A percentile compares a stretch with the other conserved stretches of the same genome.
phyloP scores from a whole-genome alignment of 2,888 invertebrate genomes.

The Aplocera efformata region DNA sequence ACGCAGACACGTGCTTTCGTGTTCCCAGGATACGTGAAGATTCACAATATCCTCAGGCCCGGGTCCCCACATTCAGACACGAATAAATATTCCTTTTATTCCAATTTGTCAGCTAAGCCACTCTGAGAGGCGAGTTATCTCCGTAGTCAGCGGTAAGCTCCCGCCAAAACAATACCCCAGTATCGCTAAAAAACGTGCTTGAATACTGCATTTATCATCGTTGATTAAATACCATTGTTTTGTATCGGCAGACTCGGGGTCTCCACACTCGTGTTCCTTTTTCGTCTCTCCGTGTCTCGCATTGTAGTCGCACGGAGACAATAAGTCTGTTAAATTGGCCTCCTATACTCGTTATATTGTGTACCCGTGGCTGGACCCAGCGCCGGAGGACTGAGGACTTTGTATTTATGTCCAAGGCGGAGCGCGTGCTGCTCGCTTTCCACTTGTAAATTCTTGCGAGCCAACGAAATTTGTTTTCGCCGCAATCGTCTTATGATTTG shows the following conservation, averaged over 20 bases:
- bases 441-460: slow-evolving; percentile 54
- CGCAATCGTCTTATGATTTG: slow-evolving; percentile 39
- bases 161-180: slow-evolving; percentile 78
- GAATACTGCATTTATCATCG: slow-evolving; percentile 80
- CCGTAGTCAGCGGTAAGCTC: slow-evolving; percentile 76
- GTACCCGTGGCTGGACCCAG: slow-evolving; percentile 32
- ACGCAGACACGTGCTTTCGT: slow-evolving; percentile 30
- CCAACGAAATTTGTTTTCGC: slow-evolving; percentile 48
- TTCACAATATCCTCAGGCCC: slow-evolving; percentile 46
- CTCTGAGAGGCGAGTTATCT: slow-evolving; percentile 77
- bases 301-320: slow-evolving; percentile 75
- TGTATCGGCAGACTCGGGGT: slow-evolving; percentile 73
- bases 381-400: slow-evolving; percentile 47
- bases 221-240: slow-evolving; percentile 81
- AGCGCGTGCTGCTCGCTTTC: slow-evolving; percentile 51
- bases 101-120: slow-evolving; percentile 80
- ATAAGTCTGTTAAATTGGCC: slow-evolving; percentile 80
- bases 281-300: slow-evolving; percentile 68
- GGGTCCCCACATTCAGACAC: slow-evolving; percentile 47
- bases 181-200: slow-evolving; percentile 79
- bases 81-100: slow-evolving; percentile 80
- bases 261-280: slow-evolving; percentile 66
- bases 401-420: slow-evolving; percentile 59
- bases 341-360: slow-evolving; percentile 66
- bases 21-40: slow-evolving; percentile 46